These are phyloP conservation scores for Matsumurasca onukii DNA, from an alignment of 1,140 invertebrate species.

Conservation along the genomic window DNA sequence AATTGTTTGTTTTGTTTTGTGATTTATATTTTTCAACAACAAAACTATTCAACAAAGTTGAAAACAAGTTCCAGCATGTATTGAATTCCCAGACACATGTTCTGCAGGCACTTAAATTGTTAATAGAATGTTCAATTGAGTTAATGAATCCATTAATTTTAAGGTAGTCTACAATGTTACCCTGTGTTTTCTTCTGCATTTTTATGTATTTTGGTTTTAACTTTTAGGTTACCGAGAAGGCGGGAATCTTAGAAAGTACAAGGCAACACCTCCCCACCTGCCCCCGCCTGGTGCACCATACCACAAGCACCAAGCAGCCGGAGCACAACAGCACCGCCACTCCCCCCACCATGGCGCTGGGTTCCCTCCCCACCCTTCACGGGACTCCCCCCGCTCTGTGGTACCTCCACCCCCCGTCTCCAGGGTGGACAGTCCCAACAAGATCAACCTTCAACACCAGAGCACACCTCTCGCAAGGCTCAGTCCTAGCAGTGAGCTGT, in stretches of 20 bases:
- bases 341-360: conserved; percentile 67
- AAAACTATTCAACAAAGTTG: no score
- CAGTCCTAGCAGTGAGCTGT: conserved; percentile 89
- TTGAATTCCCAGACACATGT: no score
- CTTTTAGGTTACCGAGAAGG: conserved; percentile 68
- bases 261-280: conserved; percentile 72
- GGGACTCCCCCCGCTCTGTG: conserved; percentile 49
- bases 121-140: no score
- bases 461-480: conserved; percentile 86
- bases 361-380: conserved; percentile 63
- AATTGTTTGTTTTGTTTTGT: no score
- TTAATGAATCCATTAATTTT: no score
- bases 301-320: conserved; percentile 67
- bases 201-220: conserved; percentile 1
- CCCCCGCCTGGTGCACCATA: conserved; percentile 62
- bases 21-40: no score
- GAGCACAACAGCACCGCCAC: conserved; percentile 66
- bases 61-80: no score
- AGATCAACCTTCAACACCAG: conserved; percentile 64
- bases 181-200: no score
- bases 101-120: no score
- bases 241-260: conserved; percentile 78
- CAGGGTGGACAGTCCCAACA: conserved; percentile 51
- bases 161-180: no score
- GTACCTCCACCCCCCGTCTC: conserved; percentile 62